Conservation (phyloP, 2,888 invertebrate genomes). For the Hyppa rectilinea region DNA sequence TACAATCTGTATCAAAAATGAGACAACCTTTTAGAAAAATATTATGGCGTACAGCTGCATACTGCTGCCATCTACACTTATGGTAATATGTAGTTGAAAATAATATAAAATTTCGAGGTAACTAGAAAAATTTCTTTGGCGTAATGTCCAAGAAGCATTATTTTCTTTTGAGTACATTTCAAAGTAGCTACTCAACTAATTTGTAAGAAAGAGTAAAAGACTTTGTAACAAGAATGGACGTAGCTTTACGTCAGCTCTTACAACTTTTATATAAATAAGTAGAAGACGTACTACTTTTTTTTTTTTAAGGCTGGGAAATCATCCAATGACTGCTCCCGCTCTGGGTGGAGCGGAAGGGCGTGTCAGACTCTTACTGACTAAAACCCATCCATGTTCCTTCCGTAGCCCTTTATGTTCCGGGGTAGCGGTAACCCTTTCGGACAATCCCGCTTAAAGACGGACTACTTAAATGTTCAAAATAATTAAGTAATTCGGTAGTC, state of each 20-base stretch:
- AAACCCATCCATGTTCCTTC: too few species aligned
- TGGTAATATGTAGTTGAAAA: slow-evolving; percentile 2
- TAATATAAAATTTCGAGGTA: slow-evolving; percentile 8
- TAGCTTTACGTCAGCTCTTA: background rate
- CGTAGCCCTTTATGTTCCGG: too few species aligned
- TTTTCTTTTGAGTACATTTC: slow-evolving; percentile 8
- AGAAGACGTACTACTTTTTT: background rate
- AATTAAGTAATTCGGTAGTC: background rate
- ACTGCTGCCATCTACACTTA: background rate
- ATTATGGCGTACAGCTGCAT: slow-evolving; percentile 23
- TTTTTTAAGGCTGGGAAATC: too few species aligned
- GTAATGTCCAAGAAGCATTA: too few species aligned
- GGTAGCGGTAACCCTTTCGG: too few species aligned
- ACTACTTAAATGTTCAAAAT: background rate
- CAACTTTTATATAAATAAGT: background rate
- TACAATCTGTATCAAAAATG: slow-evolving; percentile 20
- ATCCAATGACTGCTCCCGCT: too few species aligned
- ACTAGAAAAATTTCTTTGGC: too few species aligned
- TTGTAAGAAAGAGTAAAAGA: background rate
- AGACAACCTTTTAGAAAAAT: slow-evolving; percentile 39
- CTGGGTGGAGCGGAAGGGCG: too few species aligned
- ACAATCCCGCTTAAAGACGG: too few species aligned
- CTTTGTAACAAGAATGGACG: slow-evolving; percentile 1
- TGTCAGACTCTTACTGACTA: too few species aligned
- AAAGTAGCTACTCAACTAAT: too few species aligned